phyloP scores from a whole-genome alignment of 2,113 vertebrate genomes.

The Callorhinus ursinus region DNA sequence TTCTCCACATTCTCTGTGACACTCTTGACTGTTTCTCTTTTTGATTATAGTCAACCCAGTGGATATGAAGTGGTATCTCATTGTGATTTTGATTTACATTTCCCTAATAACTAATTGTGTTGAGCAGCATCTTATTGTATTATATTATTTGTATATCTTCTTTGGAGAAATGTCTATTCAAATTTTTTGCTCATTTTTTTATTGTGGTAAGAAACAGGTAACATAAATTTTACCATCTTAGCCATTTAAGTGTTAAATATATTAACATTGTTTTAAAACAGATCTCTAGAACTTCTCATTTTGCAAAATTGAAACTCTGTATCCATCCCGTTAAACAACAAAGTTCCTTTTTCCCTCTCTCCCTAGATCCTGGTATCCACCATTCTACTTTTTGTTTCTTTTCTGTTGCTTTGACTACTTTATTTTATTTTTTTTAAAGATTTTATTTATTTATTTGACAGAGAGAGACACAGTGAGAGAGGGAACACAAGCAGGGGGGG shows the following conservation, averaged over 20 bases:
- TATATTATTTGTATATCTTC: not conserved
- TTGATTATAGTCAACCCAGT: not conserved
- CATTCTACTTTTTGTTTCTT: not conserved
- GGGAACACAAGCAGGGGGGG: too few species aligned
- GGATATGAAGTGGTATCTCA: not conserved
- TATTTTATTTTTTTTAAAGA: not conserved
- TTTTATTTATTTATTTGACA: too few species aligned
- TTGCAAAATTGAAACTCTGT: not conserved
- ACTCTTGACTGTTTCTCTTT: not conserved
- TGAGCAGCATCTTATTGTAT: not conserved
- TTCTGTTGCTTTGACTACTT: not conserved
- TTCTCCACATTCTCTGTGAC: not conserved
- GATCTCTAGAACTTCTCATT: conserved; percentile 20
- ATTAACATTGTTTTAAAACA: not conserved
- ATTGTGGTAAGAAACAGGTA: not conserved
- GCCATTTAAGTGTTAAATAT: not conserved
- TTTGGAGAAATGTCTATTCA: not conserved
- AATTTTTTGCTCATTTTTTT: not conserved
- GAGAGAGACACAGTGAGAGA: too few species aligned
- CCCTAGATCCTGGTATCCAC: not conserved
- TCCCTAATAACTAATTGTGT: not conserved
- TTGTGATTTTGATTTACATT: not conserved
- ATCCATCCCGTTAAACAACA: not conserved
- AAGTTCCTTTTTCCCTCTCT: not conserved
- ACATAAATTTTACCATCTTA: not conserved